phyloP scores from a whole-genome alignment of 2,113 vertebrate genomes.

The Phyllostomus discolor region DNA sequence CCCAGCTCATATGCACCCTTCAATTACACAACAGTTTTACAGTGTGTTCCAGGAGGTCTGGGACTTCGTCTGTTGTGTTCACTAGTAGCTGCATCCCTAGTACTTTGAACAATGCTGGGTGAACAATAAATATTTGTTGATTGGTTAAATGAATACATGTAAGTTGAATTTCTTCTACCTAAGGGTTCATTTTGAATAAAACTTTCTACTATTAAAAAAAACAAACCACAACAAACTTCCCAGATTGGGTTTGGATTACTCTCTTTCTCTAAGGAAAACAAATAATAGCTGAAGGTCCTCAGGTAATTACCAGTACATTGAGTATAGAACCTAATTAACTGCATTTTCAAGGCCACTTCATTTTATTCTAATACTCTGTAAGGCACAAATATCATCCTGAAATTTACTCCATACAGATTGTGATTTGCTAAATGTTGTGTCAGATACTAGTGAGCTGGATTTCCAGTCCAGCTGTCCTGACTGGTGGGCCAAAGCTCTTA shows the following conservation, averaged over 20 bases:
- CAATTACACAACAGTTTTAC: background rate
- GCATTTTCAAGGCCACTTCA: background rate
- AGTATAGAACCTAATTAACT: background rate
- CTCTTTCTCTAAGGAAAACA: slow-evolving; percentile 6
- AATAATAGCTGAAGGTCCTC: background rate
- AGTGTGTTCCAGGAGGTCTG: background rate
- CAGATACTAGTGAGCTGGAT: background rate
- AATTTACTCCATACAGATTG: background rate
- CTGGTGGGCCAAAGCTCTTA: background rate
- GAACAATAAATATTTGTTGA: slow-evolving; percentile 2
- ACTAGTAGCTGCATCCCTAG: background rate
- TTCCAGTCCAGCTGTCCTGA: background rate
- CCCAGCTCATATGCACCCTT: background rate
- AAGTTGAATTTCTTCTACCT: background rate
- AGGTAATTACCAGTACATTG: background rate
- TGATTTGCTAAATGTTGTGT: background rate
- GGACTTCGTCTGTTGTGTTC: background rate
- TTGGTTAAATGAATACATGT: background rate
- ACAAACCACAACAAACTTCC: background rate
- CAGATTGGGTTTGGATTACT: background rate
- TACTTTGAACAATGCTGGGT: background rate
- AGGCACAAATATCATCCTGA: background rate
- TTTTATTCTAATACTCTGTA: background rate
- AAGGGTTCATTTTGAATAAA: background rate
- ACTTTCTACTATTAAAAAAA: background rate